Conservation (phyloP, 2,888 invertebrate genomes). For the Xiphydria camelus region DNA sequence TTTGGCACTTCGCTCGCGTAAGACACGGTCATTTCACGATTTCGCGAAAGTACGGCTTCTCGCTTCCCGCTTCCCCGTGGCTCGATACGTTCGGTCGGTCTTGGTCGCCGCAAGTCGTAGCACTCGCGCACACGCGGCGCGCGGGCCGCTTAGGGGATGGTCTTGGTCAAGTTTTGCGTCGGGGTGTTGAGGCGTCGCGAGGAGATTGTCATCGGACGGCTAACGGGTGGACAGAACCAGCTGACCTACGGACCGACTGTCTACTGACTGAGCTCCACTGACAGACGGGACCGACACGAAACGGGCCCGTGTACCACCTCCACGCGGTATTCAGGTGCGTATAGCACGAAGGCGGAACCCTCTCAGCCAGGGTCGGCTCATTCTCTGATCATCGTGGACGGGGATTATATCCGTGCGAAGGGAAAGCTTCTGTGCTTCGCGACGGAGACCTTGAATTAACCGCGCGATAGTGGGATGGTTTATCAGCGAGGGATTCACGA, state of each 20-base stretch:
- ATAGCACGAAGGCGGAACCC: not conserved
- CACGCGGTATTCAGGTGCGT: slow-evolving; percentile 17
- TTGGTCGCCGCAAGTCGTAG: slow-evolving; percentile 10
- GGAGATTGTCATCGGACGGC: slow-evolving; percentile 25
- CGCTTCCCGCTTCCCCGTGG: slow-evolving; percentile 10
- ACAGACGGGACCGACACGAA: slow-evolving; percentile 44
- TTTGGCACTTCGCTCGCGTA: slow-evolving; percentile 90
- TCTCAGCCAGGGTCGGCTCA: no score
- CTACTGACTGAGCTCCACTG: slow-evolving; percentile 52
- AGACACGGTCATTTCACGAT: slow-evolving; percentile 77
- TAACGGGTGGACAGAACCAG: slow-evolving; percentile 32
- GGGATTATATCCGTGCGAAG: no score
- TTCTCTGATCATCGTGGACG: no score
- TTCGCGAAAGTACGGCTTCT: slow-evolving; percentile 24
- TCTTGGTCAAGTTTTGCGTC: slow-evolving; percentile 13
- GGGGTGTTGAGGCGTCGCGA: slow-evolving; percentile 14
- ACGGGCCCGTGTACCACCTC: slow-evolving; percentile 45
- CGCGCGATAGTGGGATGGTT: no score
- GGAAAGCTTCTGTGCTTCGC: no score
- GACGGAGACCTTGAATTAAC: no score
- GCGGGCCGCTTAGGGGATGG: slow-evolving; percentile 35
- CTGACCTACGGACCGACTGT: slow-evolving; percentile 49
- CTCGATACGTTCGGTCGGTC: not conserved
- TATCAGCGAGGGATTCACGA: no score
- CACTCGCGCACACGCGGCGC: slow-evolving; percentile 50